phyloP scores from a whole-genome alignment of 2,797 vertebrate species.

The Phalanger gymnotis region DNA sequence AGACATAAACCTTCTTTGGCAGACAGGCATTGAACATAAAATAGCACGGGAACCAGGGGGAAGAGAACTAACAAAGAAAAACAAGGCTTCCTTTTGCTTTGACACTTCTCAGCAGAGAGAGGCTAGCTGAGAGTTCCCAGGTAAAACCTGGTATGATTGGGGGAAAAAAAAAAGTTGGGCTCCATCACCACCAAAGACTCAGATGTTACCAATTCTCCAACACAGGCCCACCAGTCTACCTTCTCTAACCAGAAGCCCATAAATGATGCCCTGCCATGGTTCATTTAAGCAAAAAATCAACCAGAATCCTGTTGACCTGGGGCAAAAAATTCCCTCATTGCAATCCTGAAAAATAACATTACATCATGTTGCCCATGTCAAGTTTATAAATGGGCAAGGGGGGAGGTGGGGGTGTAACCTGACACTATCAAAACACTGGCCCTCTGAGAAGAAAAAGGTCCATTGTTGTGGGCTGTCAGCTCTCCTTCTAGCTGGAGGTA shows the following conservation, averaged over 20 bases:
- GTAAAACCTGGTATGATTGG: neutral
- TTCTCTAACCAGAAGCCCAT: conserved; percentile 26
- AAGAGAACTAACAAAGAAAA: neutral
- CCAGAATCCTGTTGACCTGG: conserved; percentile 86
- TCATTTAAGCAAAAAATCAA: conserved; percentile 85
- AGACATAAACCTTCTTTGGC: neutral
- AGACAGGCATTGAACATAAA: neutral
- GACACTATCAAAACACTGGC: conserved; percentile 91
- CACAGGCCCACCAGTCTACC: neutral
- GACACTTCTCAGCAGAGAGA: neutral
- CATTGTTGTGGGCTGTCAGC: conserved; percentile 84
- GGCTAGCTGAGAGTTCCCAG: neutral
- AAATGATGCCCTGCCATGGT: conserved; percentile 67
- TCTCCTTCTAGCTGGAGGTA: conserved; percentile 73
- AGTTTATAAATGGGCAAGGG: conserved; percentile 87
- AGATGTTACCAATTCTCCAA: too few relatives aligned
- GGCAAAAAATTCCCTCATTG: conserved; percentile 88
- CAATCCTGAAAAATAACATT: conserved; percentile 92
- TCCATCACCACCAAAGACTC: neutral
- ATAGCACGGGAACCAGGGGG: accelerated
- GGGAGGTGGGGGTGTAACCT: conserved; percentile 87
- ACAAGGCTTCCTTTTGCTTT: neutral
- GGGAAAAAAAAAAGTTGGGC: neutral
- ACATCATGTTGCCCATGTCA: conserved; percentile 89
- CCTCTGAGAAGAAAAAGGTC: conserved; percentile 87